Conservation (phyloP, 2,797 vertebrate genomes). For the Alcedo quadribrachys region DNA sequence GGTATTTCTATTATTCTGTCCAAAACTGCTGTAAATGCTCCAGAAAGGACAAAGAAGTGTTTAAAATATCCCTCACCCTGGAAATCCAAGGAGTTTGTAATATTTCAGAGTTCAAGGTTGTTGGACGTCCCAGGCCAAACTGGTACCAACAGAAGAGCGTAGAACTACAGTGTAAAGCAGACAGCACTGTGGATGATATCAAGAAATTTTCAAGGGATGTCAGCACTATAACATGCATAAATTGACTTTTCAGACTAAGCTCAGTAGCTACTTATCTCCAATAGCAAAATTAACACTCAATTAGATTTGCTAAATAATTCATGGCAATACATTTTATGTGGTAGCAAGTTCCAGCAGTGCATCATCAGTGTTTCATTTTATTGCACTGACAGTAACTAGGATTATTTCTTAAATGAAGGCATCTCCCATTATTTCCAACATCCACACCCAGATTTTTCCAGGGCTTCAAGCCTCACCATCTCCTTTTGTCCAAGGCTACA, state of each 20-base stretch:
- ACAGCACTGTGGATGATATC: not conserved
- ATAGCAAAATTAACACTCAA: constrained; percentile 47
- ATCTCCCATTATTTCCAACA: not conserved
- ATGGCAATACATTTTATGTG: not conserved
- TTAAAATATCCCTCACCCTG: not conserved
- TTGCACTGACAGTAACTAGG: not conserved
- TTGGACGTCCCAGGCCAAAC: not conserved
- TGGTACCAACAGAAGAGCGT: not conserved
- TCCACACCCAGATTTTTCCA: not conserved
- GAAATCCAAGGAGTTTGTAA: not conserved
- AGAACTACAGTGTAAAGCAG: not conserved
- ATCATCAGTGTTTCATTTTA: not conserved
- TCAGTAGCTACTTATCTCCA: constrained; percentile 32
- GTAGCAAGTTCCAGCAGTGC: not conserved
- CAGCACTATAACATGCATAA: not conserved
- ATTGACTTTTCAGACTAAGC: constrained; percentile 28
- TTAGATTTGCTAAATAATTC: constrained; percentile 66
- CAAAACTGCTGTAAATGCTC: not conserved
- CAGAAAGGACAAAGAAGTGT: not conserved
- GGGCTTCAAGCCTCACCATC: not conserved
- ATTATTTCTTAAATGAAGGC: not conserved
- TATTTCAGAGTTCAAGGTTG: not conserved
- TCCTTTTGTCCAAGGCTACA: not conserved
- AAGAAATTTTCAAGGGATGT: not conserved
- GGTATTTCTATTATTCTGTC: not conserved